Percentiles rank a stretch among this genome's conserved stretches.
These are phyloP conservation scores for Resseliella maxima DNA, from an alignment of 2,888 invertebrate species.

Conservation along the genomic window DNA sequence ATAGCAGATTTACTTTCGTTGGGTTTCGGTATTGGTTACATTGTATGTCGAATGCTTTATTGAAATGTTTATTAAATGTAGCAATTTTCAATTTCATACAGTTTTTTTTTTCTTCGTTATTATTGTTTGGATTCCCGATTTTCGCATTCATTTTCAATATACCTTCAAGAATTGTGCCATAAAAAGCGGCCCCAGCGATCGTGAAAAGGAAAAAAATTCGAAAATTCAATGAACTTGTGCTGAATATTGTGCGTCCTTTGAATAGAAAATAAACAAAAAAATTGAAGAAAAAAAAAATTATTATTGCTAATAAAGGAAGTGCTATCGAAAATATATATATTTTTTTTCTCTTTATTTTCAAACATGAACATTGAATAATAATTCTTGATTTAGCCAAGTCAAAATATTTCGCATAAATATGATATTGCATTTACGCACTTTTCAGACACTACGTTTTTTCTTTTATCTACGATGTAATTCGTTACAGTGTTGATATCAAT, in stretches of 20 bases:
- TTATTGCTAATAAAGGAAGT: constrained; percentile 8
- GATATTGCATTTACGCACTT: constrained; percentile 12
- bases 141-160: background rate
- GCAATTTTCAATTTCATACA: background rate
- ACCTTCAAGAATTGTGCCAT: background rate
- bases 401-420: constrained; percentile 30
- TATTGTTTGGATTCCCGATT: constrained; percentile 10
- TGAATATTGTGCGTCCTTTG: background rate
- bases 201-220: background rate
- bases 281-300: constrained; percentile 33
- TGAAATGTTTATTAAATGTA: constrained; percentile 39
- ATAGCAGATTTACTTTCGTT: background rate
- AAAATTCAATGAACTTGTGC: background rate
- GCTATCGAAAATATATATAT: background rate
- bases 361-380: constrained; percentile 38
- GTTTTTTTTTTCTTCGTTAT: too few species aligned
- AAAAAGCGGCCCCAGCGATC: background rate
- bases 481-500: background rate
- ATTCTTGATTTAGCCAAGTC: background rate
- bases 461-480: constrained; percentile 19
- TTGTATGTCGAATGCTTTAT: constrained; percentile 8
- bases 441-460: too few species aligned
- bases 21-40: background rate
- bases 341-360: background rate
- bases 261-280: background rate